Percentiles rank a stretch among this genome's conserved stretches.
These are phyloP conservation scores for Apis dorsata DNA, from an alignment of 1,140 invertebrate species.

Conservation along the genomic window DNA sequence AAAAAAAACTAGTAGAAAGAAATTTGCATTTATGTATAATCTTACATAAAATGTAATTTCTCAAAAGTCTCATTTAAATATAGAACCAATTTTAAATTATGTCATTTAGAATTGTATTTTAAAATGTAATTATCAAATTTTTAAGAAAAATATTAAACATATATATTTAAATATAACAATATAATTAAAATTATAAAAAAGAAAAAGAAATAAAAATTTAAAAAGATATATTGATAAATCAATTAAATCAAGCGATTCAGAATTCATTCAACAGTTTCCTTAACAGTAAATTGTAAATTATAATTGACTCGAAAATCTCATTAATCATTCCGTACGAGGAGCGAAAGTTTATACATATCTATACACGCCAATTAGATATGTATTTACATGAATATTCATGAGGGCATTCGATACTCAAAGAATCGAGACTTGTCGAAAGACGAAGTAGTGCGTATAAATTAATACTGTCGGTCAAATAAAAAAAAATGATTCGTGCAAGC, in stretches of 20 bases:
- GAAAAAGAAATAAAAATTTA: not conserved
- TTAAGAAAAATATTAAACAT: not conserved
- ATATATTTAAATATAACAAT: not conserved
- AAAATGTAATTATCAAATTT: not conserved
- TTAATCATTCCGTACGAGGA: conserved; percentile 16
- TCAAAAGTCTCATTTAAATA: conserved; percentile 3
- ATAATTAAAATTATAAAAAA: not conserved
- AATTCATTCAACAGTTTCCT: not conserved
- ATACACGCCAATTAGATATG: not conserved
- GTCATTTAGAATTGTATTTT: not conserved
- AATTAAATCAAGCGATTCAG: not conserved
- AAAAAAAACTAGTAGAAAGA: not conserved
- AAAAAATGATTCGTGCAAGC: not conserved
- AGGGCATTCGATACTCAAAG: not conserved
- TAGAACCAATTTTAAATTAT: not conserved
- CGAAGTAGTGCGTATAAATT: conserved; percentile 19
- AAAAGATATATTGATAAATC: not conserved
- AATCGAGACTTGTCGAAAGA: conserved; percentile 1
- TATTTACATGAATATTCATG: conserved; percentile 27
- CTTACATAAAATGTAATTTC: not conserved
- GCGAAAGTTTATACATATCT: conserved; percentile 13
- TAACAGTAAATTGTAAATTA: not conserved
- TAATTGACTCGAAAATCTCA: conserved; percentile 9
- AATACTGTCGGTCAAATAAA: not conserved
- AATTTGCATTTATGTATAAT: not conserved